These are phyloP conservation scores for Formica aserva DNA, from an alignment of 2,888 invertebrate species.

Conservation along the genomic window DNA sequence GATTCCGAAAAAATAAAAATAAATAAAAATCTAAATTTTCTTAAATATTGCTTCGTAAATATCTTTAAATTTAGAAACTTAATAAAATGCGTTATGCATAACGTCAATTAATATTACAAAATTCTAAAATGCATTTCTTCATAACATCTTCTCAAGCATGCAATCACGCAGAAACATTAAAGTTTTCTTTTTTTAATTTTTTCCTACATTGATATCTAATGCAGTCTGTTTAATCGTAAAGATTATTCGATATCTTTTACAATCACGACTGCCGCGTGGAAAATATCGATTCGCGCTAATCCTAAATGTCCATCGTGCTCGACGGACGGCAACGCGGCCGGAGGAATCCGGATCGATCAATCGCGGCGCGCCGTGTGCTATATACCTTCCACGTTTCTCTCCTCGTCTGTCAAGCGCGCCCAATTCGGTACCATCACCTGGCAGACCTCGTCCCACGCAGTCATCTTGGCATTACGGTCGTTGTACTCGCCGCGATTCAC, in stretches of 20 bases:
- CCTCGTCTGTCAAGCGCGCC: slow-evolving; percentile 78
- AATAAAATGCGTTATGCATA: neutral
- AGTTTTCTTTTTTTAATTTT: neutral
- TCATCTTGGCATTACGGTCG: slow-evolving; percentile 80
- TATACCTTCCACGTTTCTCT: slow-evolving; percentile 81
- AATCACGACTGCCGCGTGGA: neutral
- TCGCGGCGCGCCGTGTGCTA: slow-evolving; percentile 59
- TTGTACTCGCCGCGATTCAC: slow-evolving; percentile 80
- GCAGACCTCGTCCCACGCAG: slow-evolving; percentile 83
- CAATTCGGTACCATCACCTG: slow-evolving; percentile 82
- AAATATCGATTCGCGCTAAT: slow-evolving; percentile 28
- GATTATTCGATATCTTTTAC: neutral
- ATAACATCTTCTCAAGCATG: neutral
- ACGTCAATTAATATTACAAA: neutral
- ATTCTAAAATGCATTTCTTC: neutral
- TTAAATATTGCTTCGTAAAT: neutral
- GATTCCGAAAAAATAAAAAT: neutral
- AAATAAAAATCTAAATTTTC: neutral
- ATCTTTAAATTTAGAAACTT: neutral
- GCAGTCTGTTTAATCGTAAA: neutral
- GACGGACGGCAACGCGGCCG: neutral
- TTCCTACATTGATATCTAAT: neutral
- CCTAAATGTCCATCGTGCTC: slow-evolving; percentile 6
- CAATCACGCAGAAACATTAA: neutral
- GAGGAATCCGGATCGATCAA: slow-evolving; percentile 76